These are phyloP conservation scores for Tetranychus piercei DNA, from an alignment of 2,888 invertebrate genomes.

Conservation along the genomic window DNA sequence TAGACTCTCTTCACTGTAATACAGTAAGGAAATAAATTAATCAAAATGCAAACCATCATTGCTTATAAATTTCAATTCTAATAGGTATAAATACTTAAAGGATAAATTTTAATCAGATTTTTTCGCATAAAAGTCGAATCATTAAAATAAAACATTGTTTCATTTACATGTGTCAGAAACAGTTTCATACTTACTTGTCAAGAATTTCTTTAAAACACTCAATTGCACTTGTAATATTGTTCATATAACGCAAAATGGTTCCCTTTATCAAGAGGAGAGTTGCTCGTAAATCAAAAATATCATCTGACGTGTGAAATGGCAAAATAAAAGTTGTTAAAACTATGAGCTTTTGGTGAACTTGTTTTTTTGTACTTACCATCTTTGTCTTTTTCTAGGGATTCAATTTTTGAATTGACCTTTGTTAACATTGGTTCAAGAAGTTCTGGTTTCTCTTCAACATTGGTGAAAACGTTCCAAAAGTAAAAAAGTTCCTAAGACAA, in stretches of 20 bases:
- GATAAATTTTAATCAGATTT: too few relatives aligned
- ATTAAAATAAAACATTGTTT: too few relatives aligned
- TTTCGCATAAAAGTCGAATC: too few relatives aligned
- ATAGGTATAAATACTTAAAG: too few relatives aligned
- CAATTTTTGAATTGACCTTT: slow-evolving; percentile 31
- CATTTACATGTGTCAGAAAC: background rate
- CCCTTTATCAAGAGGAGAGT: slow-evolving; percentile 49
- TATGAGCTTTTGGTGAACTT: background rate
- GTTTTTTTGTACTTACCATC: background rate
- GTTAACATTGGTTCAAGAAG: slow-evolving; percentile 36
- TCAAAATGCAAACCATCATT: background rate
- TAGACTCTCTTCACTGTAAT: slow-evolving; percentile 43
- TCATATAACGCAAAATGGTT: slow-evolving; percentile 58
- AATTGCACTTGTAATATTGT: slow-evolving; percentile 54
- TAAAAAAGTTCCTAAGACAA: slow-evolving; percentile 44
- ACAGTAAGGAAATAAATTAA: slow-evolving; percentile 16
- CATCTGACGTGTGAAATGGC: background rate
- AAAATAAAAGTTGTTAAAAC: background rate
- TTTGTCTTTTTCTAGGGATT: background rate
- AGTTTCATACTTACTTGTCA: slow-evolving; percentile 34
- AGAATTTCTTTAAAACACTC: slow-evolving; percentile 48
- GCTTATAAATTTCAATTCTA: too few relatives aligned
- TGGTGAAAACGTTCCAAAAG: slow-evolving; percentile 76
- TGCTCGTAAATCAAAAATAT: background rate
- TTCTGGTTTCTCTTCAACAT: slow-evolving; percentile 50